Evolutionary conservation across 2,888 invertebrate species (phyloP), one percentile per base, ranked within the genome.

Genomic region (Drosophila stalkeri): DNA sequence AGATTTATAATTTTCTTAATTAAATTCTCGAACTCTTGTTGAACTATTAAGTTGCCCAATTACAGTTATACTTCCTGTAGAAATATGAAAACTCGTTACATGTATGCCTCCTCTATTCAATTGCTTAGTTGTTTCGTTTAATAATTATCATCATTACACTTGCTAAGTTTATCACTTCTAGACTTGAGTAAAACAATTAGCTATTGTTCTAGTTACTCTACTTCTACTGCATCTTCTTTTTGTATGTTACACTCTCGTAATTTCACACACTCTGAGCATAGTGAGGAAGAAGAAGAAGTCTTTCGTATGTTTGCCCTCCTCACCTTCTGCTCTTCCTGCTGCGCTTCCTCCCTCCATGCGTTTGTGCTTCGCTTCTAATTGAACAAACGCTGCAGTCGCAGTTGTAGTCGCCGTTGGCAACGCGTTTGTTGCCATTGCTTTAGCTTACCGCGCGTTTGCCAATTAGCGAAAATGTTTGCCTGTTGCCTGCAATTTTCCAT

Each of bases 381-480:
- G 89, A 84, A 81, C 70, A 86, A 83, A 77, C 70, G 73, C 46
- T 47, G 66, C 62, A 55, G 52, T 69, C 39, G 47, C 43, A 23
- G 55, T 59, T 35, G 54, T 60, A 51, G 57, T 63, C 35, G 65
- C 51, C 43, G 56, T 47, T 60, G 23, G 60, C 77, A 64, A 52
- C 59, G 46, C 55, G 56, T 41, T 49, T 49, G 49, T 52, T 69
- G 74, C 35, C 60, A 41, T 68, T 64, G 61, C 64, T 64, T 52
- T 70, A 47, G 51, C 35, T 63, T 64, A 72, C 75, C 63, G 67
- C 83, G 67, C 83, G 69, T 35, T 70, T 63, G 74, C 87, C 84
- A 84, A 84, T 84, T 84, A 84, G 84, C 70, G 63, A 81, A 83
- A 86, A 82, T 89, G 69, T 77, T 84, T 87, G 80, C 87, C 65